Conservation (phyloP, 2,888 invertebrate genomes). For the Nebria salina region DNA sequence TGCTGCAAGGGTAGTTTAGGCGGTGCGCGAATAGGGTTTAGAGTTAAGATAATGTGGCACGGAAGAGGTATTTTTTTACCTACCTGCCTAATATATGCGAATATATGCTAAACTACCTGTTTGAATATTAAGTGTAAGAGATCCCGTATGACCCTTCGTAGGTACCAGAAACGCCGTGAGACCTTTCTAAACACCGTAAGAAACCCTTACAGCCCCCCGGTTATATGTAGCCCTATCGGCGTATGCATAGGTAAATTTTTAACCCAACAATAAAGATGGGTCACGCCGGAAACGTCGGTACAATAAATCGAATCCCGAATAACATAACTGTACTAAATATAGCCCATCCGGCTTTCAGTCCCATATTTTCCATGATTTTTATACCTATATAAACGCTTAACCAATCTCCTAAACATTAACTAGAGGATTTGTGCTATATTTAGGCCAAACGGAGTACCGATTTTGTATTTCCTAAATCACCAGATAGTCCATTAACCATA, state of each 20-base stretch:
- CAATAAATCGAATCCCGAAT: conserved; percentile 20
- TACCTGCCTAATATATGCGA: conserved; percentile 64
- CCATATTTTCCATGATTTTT: conserved; percentile 28
- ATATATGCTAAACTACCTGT: conserved; percentile 63
- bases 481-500: conserved; percentile 63
- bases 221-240: conserved; percentile 48
- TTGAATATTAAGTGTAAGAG: conserved; percentile 64
- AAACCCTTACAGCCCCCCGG: conserved; percentile 45
- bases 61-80: conserved; percentile 58
- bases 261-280: conserved; percentile 52
- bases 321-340: conserved; percentile 39
- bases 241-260: conserved; percentile 48
- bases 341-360: conserved; percentile 36
- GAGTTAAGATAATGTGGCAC: conserved; percentile 47
- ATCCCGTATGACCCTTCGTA: conserved; percentile 59
- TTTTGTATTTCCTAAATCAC: conserved; percentile 53
- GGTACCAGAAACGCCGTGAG: conserved; percentile 52
- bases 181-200: conserved; percentile 46
- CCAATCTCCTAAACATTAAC: conserved; percentile 22
- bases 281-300: conserved; percentile 49
- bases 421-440: conserved; percentile 32
- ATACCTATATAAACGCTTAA: conserved; percentile 25
- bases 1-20: conserved; percentile 14
- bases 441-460: conserved; percentile 47
- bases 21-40: conserved; percentile 19